phyloP scores from a whole-genome alignment of 2,113 vertebrate genomes.

The Boleophthalmus pectinirostris region DNA sequence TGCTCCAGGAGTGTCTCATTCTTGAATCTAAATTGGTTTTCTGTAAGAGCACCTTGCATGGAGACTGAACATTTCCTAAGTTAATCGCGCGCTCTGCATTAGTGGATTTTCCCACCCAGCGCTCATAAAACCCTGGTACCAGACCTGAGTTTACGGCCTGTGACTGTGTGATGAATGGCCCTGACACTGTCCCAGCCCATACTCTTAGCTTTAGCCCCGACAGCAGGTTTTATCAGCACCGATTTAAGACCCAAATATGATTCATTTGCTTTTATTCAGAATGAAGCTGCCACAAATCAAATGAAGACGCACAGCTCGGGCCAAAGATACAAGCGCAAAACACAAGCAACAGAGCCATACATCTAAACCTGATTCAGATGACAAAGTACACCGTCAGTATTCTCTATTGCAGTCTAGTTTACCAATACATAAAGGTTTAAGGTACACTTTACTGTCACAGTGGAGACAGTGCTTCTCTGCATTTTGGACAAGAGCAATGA shows the following conservation, averaged over 20 bases:
- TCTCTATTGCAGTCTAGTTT: neutral
- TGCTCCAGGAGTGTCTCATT: neutral
- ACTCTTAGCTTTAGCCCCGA: slow-evolving; percentile 8
- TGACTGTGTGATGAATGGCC: neutral
- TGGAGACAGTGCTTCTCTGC: too few species aligned
- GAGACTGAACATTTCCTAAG: slow-evolving; percentile 6
- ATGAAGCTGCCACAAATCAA: neutral
- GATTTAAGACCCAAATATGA: slow-evolving; percentile 4
- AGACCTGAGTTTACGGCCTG: neutral
- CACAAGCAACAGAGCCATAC: neutral
- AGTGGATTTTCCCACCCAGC: neutral
- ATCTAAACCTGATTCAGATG: neutral
- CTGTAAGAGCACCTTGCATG: slow-evolving; percentile 2
- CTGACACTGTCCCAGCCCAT: neutral
- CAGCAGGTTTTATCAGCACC: slow-evolving; percentile 3
- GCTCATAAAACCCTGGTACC: neutral
- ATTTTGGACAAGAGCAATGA: too few species aligned
- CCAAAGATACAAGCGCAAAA: neutral
- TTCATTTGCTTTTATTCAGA: slow-evolving; percentile 4
- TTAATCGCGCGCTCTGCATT: slow-evolving; percentile 18
- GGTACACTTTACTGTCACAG: too few species aligned
- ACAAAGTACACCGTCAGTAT: neutral
- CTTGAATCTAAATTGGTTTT: slow-evolving; percentile 25
- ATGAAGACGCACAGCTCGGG: slow-evolving; percentile 1
- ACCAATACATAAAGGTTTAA: neutral